Base-by-base conservation (phyloP, 1,140 invertebrate genomes). In the Macrostomum lignano region DNA sequence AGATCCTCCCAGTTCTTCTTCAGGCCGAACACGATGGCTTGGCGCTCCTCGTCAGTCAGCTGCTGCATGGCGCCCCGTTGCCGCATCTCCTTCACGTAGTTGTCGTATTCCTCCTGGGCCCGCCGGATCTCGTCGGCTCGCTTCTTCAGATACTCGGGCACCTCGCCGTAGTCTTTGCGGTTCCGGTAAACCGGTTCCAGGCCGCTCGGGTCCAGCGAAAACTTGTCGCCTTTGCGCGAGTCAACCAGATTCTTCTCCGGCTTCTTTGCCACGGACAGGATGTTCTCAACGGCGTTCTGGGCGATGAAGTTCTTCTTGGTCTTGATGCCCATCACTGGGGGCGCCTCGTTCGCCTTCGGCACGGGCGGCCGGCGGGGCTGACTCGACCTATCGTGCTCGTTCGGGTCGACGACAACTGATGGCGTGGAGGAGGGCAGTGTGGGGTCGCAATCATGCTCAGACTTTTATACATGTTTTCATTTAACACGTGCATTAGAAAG, bases 1-100 rank as follows among this genome's bases (percentile, higher is more conserved):
- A 73, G 55, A 42, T 74, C 63, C 31, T 69, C 65, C 69, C 75
- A 75, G 44, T 74, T 74, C 36, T 65, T 55, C 46, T 77, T 77
- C 39, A 84, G 59, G 13, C 72, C 73, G 65, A 73, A 46, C 17
- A 53, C 23, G 34, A 50, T 49, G 47, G 51, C 17, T 56, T 58
- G 39, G 49, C 61, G 38, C 43, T 60, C 47, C 41, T 58, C 36
- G 38, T 45, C 38, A 38, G 45, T 45, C 48, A 59, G 42, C 43
- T 43, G 40, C 45, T 53, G 49, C 53, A 55, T 44, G 36, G 55
- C 44, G 26, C 50, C 50, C 29, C 45, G 37, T 33, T 43, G 25
- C 44, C 55, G 48, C 40, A 51, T 38, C 35, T 51, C 46, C 15
- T 42, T 33, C 35, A 55, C 39, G 38, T 58, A 58, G 1, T 44